These are phyloP conservation scores for Trichopria drosophilae DNA, from an alignment of 2,888 invertebrate genomes.

Conservation along the genomic window DNA sequence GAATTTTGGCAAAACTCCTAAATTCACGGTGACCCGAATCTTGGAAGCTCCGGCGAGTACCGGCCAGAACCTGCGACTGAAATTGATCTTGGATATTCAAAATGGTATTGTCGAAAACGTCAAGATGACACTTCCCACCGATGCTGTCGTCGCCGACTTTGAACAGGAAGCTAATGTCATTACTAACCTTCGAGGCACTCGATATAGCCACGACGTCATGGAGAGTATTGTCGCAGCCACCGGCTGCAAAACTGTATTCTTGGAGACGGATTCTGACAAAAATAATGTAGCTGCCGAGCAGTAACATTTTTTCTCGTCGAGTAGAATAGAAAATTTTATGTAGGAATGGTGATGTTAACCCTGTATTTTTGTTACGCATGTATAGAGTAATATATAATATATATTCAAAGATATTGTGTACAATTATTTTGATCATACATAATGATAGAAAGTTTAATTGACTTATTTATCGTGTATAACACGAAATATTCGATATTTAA, in stretches of 20 bases:
- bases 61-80: constrained; percentile 51
- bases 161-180: constrained; percentile 69
- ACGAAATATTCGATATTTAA: no score
- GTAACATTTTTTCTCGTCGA: constrained; percentile 35
- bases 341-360: constrained; percentile 10
- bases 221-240: constrained; percentile 62
- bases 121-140: constrained; percentile 67
- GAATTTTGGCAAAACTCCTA: constrained; percentile 85
- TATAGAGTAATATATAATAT: constrained; percentile 25
- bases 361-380: constrained; percentile 26
- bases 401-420: not conserved
- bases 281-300: constrained; percentile 50
- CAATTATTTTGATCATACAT: not conserved
- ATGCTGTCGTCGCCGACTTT: constrained; percentile 65
- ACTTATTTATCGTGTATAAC: no score
- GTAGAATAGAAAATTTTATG: constrained; percentile 25
- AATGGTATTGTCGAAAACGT: constrained; percentile 70
- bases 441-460: not conserved
- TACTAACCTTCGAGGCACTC: constrained; percentile 68
- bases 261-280: constrained; percentile 40
- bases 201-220: constrained; percentile 66
- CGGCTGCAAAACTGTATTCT: constrained; percentile 48
- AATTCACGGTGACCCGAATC: constrained; percentile 72
- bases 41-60: constrained; percentile 63
- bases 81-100: constrained; percentile 68